phyloP scores from a whole-genome alignment of 2,888 invertebrate species.

The Cylindroiulus punctatus region DNA sequence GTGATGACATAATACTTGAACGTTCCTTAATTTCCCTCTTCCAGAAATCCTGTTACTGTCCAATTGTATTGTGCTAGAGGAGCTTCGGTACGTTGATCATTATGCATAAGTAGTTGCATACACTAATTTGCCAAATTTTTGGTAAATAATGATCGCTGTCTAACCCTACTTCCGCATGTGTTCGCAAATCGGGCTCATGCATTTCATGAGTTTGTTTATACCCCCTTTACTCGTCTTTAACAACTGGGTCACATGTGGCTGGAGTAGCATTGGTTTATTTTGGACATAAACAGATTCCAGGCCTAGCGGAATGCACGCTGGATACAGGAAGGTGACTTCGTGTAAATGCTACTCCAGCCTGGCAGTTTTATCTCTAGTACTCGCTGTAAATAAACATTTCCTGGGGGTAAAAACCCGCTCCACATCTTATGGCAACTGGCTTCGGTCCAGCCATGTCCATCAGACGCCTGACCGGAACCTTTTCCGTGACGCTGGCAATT shows the following conservation, averaged over 20 bases:
- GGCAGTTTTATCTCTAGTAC: neutral
- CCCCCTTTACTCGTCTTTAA: neutral
- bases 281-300: neutral
- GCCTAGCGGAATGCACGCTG: neutral
- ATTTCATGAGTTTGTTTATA: neutral
- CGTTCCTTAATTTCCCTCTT: too few species aligned
- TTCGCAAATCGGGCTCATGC: neutral
- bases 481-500: neutral
- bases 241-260: slow-evolving; percentile 1
- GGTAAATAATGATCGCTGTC: neutral
- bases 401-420: slow-evolving; percentile 2
- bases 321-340: neutral
- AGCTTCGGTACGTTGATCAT: neutral
- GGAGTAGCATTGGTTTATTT: neutral
- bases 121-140: neutral
- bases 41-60: neutral
- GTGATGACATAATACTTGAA: too few species aligned
- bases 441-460: slow-evolving; percentile 2
- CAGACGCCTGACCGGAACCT: slow-evolving; percentile 15
- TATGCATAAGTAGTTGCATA: neutral
- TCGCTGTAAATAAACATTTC: slow-evolving; percentile 5
- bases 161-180: slow-evolving; percentile 26
- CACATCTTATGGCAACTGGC: neutral
- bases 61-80: neutral
- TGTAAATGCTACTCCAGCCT: neutral